A percentile compares a stretch with the other conserved stretches of the same genome.
Evolutionary conservation across 1,140 invertebrate genomes (phyloP).

Genomic region (Drosophila persimilis): DNA sequence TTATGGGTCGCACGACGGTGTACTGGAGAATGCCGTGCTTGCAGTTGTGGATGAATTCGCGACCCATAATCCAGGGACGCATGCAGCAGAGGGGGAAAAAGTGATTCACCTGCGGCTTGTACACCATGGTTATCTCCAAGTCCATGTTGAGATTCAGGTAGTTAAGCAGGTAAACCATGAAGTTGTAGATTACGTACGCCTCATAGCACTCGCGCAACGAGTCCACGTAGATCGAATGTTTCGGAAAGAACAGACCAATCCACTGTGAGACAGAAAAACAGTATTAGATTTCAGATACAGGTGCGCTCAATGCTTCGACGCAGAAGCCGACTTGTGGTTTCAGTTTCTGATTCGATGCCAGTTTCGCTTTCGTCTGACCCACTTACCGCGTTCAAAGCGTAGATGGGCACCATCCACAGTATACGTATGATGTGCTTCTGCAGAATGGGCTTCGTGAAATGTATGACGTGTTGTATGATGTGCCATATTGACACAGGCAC

Average conservation of each 20-base stretch:
- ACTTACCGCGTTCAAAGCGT: constrained; percentile 96
- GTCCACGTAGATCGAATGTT: constrained; percentile 95
- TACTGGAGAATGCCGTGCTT: constrained; percentile 98
- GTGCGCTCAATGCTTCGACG: too few relatives aligned
- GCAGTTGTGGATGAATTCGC: constrained; percentile 95
- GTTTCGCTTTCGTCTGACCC: constrained; percentile 24
- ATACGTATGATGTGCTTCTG: constrained; percentile 98
- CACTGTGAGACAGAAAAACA: constrained; percentile 85
- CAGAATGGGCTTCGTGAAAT: constrained; percentile 95
- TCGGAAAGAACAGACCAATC: constrained; percentile 92
- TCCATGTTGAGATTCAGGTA: constrained; percentile 93
- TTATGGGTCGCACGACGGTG: constrained; percentile 93
- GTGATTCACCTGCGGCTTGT: constrained; percentile 93
- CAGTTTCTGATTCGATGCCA: neutral
- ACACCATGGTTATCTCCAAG: constrained; percentile 90
- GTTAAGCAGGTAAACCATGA: constrained; percentile 97
- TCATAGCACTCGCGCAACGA: constrained; percentile 97
- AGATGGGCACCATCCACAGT: constrained; percentile 99
- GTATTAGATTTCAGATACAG: constrained; percentile 39
- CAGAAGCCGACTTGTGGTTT: constrained; percentile 16
- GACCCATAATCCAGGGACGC: constrained; percentile 94
- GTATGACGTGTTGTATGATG: constrained; percentile 96
- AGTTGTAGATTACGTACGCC: constrained; percentile 98
- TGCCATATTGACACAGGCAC: constrained; percentile 97
- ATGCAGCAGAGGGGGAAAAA: constrained; percentile 94